Evolutionary conservation across 2,888 invertebrate genomes (phyloP), one percentile per base, ranked within the genome.

Genomic region (Sphaerophoria rueppellii): DNA sequence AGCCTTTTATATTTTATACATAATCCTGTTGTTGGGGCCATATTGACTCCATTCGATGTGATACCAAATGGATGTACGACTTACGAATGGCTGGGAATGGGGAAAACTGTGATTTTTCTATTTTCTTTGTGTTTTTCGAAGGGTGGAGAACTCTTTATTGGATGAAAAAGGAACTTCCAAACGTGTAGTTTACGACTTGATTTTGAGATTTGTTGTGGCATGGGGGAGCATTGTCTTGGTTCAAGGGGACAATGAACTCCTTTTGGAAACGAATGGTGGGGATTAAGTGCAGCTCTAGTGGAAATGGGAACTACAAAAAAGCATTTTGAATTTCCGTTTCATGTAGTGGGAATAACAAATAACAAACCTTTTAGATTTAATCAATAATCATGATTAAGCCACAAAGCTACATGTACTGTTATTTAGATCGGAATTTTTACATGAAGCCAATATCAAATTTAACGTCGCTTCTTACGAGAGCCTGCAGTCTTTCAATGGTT

Each of bases 31-130:
- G 81, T 65, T 78, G 61, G 78, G 61, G 78, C 57, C 40, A 67
- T 82, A 82, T 82, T 82, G 78, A 78, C 78, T 82, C 65, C 40
- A 74, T 73, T 78, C 73, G 63, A 74, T 76, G 65, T 71, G 34
- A 60, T 54, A 34, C 52, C 69, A 74, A 82, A 74, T 70, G 78
- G 61, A 78, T 58, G 78, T 40, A 58, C 63, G 79, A 16, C 57
- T 70, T 78, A 63, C 35, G 60, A 12, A n/a, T 14, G 43, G 60
- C 46, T 69, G 54, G 52, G 48, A 52, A 57, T 76, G 54, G 65
- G 43, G 65, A 55, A 34, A 65, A 6, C 71, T 32, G 71, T 35
- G 81, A 76, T 76, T 71, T 65, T 14, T 40, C 40, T 40, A 40
- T 50, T 61, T 61, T 61, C 46, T 58, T 40, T 76, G 73, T 43